Conservation (phyloP, 1,140 invertebrate genomes). For the Philaenus spumarius region DNA sequence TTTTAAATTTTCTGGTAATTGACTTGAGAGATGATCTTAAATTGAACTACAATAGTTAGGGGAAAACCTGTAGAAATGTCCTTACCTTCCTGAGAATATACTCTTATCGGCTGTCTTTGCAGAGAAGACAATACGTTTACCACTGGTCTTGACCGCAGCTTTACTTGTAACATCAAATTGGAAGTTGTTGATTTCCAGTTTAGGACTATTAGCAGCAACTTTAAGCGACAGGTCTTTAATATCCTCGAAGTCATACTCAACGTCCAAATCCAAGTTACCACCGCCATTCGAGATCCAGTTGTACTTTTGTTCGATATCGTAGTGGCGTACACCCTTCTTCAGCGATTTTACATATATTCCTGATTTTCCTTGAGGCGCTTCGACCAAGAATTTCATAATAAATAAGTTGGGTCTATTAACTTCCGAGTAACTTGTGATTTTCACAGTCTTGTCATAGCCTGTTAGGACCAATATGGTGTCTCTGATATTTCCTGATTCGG, state of each 20-base stretch:
- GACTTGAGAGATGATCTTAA: too few relatives aligned
- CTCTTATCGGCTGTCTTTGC: constrained; percentile 56
- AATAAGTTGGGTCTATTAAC: too few relatives aligned
- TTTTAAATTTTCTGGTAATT: too few relatives aligned
- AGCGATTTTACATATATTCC: constrained; percentile 21
- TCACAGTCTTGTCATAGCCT: too few relatives aligned
- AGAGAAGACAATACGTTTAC: constrained; percentile 52
- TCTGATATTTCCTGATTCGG: too few relatives aligned
- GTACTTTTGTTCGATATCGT: constrained; percentile 10
- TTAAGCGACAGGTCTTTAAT: constrained; percentile 59
- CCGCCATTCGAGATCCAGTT: constrained; percentile 27
- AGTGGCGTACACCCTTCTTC: constrained; percentile 19
- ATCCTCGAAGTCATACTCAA: constrained; percentile 48
- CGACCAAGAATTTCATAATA: not conserved
- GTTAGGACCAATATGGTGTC: too few relatives aligned
- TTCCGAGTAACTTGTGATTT: too few relatives aligned
- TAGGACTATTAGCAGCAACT: constrained; percentile 54
- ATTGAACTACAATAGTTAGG: too few relatives aligned
- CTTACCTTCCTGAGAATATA: constrained; percentile 57
- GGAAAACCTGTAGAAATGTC: too few relatives aligned
- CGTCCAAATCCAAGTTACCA: constrained; percentile 34
- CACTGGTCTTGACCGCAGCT: constrained; percentile 40
- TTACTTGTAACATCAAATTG: constrained; percentile 55
- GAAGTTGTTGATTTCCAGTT: constrained; percentile 57
- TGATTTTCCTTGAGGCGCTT: constrained; percentile 27